These are phyloP conservation scores for Selenia dentaria DNA, from an alignment of 2,888 invertebrate species.

Conservation along the genomic window DNA sequence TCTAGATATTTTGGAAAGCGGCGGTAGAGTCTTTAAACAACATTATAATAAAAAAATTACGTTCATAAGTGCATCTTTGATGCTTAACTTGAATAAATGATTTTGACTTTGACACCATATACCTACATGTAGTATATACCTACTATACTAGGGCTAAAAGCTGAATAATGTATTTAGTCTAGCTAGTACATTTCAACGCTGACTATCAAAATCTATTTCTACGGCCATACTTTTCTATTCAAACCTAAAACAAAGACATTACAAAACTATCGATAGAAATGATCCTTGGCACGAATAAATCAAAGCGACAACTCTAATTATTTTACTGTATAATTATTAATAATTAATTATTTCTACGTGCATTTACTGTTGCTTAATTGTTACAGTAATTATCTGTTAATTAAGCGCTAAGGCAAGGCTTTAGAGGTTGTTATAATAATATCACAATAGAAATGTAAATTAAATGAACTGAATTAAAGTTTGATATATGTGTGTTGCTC, in stretches of 20 bases:
- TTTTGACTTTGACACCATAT: no score
- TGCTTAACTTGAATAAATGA: no score
- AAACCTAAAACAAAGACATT: slow-evolving; percentile 18
- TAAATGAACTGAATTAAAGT: no score
- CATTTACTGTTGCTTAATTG: slow-evolving; percentile 26
- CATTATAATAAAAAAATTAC: no score
- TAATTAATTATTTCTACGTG: slow-evolving; percentile 29
- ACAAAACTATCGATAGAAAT: slow-evolving; percentile 15
- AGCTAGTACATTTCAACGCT: no score
- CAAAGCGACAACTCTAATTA: slow-evolving; percentile 28
- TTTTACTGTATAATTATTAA: slow-evolving; percentile 30
- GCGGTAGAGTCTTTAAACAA: no score
- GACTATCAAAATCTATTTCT: neutral
- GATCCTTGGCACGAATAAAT: slow-evolving; percentile 38
- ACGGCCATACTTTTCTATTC: neutral
- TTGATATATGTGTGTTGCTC: no score
- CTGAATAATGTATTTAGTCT: no score
- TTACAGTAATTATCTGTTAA: slow-evolving; percentile 27
- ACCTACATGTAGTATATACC: no score
- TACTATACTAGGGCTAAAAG: no score
- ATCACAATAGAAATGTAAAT: slow-evolving; percentile 6
- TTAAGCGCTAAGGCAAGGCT: slow-evolving; percentile 17
- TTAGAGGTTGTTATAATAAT: slow-evolving; percentile 13
- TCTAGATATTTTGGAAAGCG: no score
- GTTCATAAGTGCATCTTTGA: no score